These are phyloP conservation scores for Trichacis sp. DNA, from an alignment of 2,888 invertebrate genomes.

Conservation along the genomic window DNA sequence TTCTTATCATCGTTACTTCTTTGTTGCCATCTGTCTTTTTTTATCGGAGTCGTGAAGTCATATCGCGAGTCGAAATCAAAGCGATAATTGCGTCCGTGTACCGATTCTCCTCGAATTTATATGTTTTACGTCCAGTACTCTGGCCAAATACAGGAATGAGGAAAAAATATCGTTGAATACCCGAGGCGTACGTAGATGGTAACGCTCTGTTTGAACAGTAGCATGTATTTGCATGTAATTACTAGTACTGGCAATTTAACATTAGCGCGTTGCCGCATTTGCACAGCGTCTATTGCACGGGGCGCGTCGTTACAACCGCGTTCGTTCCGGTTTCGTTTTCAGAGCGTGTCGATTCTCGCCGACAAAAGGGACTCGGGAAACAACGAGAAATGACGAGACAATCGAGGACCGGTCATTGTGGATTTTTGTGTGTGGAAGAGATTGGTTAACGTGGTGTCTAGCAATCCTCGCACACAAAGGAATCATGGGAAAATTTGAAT, in stretches of 20 bases:
- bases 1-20: no score
- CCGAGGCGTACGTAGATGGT: constrained; percentile 17
- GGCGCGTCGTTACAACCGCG: constrained; percentile 47
- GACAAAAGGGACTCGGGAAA: constrained; percentile 14
- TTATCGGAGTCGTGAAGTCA: no score
- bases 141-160: constrained; percentile 20
- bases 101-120: no score
- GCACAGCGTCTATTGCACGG: constrained; percentile 38
- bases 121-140: no score
- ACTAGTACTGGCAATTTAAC: constrained; percentile 56
- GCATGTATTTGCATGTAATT: constrained; percentile 60
- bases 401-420: not conserved
- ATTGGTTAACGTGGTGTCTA: no score
- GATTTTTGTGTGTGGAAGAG: no score
- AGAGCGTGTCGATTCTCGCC: constrained; percentile 35
- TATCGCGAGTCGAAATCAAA: no score
- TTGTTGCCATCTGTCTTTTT: no score
- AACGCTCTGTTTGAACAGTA: constrained; percentile 54
- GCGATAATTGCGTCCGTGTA: no score
- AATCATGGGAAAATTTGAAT: no score
- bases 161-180: constrained; percentile 25
- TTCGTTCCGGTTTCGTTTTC: constrained; percentile 51
- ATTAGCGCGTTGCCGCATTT: constrained; percentile 56
- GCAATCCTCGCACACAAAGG: no score
- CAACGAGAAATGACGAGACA: not conserved